Evolutionary conservation across 2,797 vertebrate genomes (phyloP), one percentile per base, ranked within the genome.

Genomic region (Mergus octosetaceus): DNA sequence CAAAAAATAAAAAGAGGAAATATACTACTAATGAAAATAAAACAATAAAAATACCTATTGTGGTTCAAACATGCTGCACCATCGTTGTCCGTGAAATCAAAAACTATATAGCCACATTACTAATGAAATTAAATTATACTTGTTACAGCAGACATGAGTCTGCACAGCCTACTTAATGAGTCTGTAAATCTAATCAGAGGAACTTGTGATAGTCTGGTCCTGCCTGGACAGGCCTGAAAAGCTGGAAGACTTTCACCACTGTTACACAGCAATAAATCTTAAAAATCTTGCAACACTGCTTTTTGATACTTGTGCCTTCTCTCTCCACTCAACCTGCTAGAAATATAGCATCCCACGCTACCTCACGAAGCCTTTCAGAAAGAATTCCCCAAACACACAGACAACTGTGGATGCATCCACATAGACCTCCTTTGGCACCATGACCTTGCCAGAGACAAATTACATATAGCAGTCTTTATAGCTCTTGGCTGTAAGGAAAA

Each of bases 141-240:
- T 65, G 68, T 87, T 94, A 32, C 22, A 94, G 61, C 49, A 93
- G 88, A 87, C 68, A 32, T 22, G 49, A 92, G 89, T 75, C 85
- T 92, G 79, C 79, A 87, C 54, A 93, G 65, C 28, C 65, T 72
- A 75, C 45, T 77, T 95, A 93, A 95, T 85, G 90, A 93, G 54
- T 87, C 69, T 69, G 61, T 71, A 87, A 93, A 95, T 84, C 60
- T 92, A 94, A 96, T 97, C 80, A 96, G 38, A 93, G 74, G 64
- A 91, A 93, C 61, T 75, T 87, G 49, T 43, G 54, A 32, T 77
- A 74, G 57, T 82, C 93, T 92, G 73, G 47, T 71, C 24, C 66
- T 89, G 84, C 64, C 77, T 79, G 77, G 76, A 76, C 58, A 79
- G 77, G 70, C 30, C 56, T 71, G 71, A 71, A 83, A 85, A 85